phyloP scores from a whole-genome alignment of 2,888 invertebrate species.

The Syrista parreyssii region DNA sequence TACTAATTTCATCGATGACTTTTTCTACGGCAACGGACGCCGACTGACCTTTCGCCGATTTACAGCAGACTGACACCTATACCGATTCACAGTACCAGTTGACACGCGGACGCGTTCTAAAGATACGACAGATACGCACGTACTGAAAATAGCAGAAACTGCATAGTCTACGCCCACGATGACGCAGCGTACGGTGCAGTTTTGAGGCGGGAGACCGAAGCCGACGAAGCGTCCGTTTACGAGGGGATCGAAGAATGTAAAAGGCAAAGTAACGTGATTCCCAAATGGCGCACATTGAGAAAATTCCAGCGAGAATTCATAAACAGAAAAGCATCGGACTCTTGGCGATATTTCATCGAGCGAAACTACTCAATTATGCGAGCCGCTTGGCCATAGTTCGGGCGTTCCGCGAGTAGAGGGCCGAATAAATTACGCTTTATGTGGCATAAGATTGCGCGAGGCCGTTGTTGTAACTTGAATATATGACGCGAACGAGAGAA shows the following conservation, averaged over 20 bases:
- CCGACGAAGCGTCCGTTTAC: too few relatives aligned
- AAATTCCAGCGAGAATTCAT: neutral
- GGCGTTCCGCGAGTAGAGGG: constrained; percentile 5
- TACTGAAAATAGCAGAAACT: neutral
- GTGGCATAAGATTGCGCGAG: constrained; percentile 20
- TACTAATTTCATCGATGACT: too few relatives aligned
- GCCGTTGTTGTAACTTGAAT: constrained; percentile 17
- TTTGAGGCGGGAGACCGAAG: neutral
- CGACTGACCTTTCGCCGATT: too few relatives aligned
- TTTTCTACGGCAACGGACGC: too few relatives aligned
- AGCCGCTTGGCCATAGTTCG: neutral
- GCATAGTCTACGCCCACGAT: neutral
- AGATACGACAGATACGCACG: neutral
- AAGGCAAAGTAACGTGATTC: neutral
- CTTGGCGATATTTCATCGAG: constrained; percentile 1
- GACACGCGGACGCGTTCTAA: neutral
- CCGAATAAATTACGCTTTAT: constrained; percentile 24
- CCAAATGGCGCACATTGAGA: neutral
- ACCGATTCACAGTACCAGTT: neutral
- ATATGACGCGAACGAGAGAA: constrained; percentile 1
- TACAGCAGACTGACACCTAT: too few relatives aligned
- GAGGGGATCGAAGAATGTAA: neutral
- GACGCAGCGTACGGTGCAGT: neutral
- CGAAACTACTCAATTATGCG: constrained; percentile 2
- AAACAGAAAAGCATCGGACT: neutral